Evolutionary conservation across 2,113 vertebrate genomes (phyloP).

Genomic region (Gymnarchus niloticus): DNA sequence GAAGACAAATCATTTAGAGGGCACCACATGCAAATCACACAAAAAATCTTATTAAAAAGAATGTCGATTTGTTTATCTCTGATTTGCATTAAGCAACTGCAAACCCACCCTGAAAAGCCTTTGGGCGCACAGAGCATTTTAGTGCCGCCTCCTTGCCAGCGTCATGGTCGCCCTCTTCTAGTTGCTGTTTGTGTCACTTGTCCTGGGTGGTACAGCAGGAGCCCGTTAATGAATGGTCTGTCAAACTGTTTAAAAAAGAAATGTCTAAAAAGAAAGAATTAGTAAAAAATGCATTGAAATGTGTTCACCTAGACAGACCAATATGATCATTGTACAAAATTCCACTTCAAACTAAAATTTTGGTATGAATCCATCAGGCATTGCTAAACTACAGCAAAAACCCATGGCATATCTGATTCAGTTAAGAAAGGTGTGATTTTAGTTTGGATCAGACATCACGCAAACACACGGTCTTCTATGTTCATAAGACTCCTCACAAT

Average conservation of each 20-base stretch:
- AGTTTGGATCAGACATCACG: no score
- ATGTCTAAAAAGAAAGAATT: neutral
- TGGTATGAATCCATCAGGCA: neutral
- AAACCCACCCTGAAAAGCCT: neutral
- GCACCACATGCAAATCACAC: neutral
- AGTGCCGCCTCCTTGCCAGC: neutral
- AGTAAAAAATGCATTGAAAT: no score
- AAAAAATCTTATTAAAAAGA: neutral
- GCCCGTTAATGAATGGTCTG: neutral
- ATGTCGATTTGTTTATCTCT: neutral
- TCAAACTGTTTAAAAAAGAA: neutral
- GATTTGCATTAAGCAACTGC: neutral
- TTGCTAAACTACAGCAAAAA: neutral
- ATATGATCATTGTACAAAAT: neutral
- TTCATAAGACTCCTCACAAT: neutral
- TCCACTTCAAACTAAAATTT: neutral
- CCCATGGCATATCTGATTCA: neutral
- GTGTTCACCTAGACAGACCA: neutral
- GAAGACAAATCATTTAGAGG: neutral
- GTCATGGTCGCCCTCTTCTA: neutral
- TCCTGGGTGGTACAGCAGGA: neutral
- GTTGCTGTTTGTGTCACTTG: neutral
- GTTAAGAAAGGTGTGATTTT: neutral
- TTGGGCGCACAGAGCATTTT: neutral
- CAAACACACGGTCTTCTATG: neutral